phyloP scores from a whole-genome alignment of 2,113 vertebrate species.

The Nothoprocta perdicaria region DNA sequence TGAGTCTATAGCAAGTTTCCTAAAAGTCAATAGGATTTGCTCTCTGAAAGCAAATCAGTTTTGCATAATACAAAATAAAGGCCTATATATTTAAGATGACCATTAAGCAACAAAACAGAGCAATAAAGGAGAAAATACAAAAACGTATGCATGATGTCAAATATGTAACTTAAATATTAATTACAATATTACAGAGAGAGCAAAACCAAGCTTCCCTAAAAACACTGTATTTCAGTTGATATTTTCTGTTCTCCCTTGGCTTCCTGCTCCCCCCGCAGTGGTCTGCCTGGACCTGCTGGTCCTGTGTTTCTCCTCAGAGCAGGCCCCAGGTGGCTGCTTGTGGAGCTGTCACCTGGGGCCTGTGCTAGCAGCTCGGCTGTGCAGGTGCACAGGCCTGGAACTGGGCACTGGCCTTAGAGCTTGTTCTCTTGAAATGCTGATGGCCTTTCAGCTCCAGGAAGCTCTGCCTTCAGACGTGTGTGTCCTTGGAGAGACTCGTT shows the following conservation, averaged over 20 bases:
- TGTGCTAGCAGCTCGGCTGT: neutral
- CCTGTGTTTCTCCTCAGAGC: neutral
- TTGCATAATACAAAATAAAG: neutral
- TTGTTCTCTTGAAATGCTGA: neutral
- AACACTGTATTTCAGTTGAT: accelerated
- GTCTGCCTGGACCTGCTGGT: neutral
- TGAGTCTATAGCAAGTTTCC: neutral
- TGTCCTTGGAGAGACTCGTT: neutral
- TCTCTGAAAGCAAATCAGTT: neutral
- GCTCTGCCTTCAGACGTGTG: neutral
- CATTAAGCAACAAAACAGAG: neutral
- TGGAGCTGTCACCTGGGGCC: neutral
- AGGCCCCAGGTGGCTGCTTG: neutral
- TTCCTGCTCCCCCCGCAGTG: neutral
- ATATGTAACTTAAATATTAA: neutral
- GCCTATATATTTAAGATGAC: neutral
- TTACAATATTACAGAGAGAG: neutral
- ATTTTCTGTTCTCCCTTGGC: neutral
- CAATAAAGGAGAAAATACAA: neutral
- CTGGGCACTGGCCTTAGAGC: neutral
- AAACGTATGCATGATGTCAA: neutral
- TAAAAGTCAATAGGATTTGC: neutral
- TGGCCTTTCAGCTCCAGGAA: neutral
- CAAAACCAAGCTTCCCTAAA: neutral
- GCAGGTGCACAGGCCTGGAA: neutral